Conservation (phyloP, 2,113 vertebrate species). For the Poeciliopsis retropinna region DNA sequence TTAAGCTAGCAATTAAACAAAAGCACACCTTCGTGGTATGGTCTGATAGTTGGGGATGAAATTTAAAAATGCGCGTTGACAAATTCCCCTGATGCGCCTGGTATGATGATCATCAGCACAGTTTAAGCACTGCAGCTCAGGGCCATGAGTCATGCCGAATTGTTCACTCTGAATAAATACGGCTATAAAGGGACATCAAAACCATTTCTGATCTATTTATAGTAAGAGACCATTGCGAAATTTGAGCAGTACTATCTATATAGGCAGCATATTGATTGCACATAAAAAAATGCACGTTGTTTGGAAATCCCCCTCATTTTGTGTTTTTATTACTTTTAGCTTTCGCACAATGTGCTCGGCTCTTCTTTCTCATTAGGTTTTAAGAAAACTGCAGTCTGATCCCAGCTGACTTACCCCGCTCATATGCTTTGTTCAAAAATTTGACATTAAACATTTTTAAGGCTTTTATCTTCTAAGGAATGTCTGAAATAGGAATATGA, state of each 20-base stretch:
- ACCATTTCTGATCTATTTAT: slow-evolving; percentile 48
- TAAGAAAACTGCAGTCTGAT: slow-evolving; percentile 36
- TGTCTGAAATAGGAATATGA: slow-evolving; percentile 18
- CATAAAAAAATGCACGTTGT: not conserved
- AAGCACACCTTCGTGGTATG: slow-evolving; percentile 17
- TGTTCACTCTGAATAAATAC: slow-evolving; percentile 47
- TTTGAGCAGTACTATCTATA: slow-evolving; percentile 29
- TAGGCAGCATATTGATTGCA: slow-evolving; percentile 16
- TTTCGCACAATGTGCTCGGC: slow-evolving; percentile 1
- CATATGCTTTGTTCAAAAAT: slow-evolving; percentile 46
- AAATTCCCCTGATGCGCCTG: slow-evolving; percentile 57
- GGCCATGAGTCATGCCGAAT: slow-evolving; percentile 55
- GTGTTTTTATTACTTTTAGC: slow-evolving; percentile 19
- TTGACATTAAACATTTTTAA: slow-evolving; percentile 50
- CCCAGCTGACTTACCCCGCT: slow-evolving; percentile 15
- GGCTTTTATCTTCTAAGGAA: slow-evolving; percentile 52
- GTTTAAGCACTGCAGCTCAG: slow-evolving; percentile 42
- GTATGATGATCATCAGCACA: slow-evolving; percentile 53
- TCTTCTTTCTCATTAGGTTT: slow-evolving; percentile 43
- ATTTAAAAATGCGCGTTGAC: slow-evolving; percentile 55
- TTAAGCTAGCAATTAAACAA: slow-evolving; percentile 33
- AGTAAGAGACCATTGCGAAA: slow-evolving; percentile 29
- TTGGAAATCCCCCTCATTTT: slow-evolving; percentile 19
- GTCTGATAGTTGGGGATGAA: slow-evolving; percentile 25
- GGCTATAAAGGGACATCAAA: slow-evolving; percentile 52